Percentiles rank a stretch among this genome's conserved stretches.
phyloP scores from a whole-genome alignment of 2,888 invertebrate species.

The Anthrax anthrax region DNA sequence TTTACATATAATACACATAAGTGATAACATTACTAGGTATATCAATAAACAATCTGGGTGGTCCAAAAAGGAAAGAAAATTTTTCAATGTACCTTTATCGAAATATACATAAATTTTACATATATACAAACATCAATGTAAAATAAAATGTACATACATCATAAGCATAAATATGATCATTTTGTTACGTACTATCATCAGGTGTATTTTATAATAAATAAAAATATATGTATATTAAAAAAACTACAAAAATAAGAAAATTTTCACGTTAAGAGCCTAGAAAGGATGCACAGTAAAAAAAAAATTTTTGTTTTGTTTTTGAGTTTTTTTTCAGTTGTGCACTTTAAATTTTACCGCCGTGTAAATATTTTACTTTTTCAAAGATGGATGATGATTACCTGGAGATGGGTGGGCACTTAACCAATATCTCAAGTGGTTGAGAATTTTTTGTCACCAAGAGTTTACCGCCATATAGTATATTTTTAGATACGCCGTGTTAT shows the following conservation, averaged over 20 bases:
- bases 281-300: background rate
- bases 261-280: background rate
- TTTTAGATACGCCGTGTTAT: no score
- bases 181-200: background rate
- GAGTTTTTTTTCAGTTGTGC: background rate
- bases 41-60: background rate
- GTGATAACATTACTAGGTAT: no score
- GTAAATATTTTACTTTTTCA: conserved; percentile 4
- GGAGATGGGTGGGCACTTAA: background rate
- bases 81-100: no score
- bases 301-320: background rate
- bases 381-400: background rate
- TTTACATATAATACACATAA: no score
- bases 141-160: no score
- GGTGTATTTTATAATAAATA: background rate
- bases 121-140: no score
- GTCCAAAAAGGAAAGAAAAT: background rate
- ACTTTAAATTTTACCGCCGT: conserved; percentile 1
- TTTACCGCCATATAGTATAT: background rate
- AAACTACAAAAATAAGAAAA: background rate
- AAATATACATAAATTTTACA: no score
- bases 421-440: background rate
- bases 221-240: background rate
- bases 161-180: background rate
- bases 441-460: background rate